Percentiles rank a stretch among this genome's conserved stretches.
Conservation (phyloP, 2,113 vertebrate genomes). For the Sapayoa aenigma region DNA sequence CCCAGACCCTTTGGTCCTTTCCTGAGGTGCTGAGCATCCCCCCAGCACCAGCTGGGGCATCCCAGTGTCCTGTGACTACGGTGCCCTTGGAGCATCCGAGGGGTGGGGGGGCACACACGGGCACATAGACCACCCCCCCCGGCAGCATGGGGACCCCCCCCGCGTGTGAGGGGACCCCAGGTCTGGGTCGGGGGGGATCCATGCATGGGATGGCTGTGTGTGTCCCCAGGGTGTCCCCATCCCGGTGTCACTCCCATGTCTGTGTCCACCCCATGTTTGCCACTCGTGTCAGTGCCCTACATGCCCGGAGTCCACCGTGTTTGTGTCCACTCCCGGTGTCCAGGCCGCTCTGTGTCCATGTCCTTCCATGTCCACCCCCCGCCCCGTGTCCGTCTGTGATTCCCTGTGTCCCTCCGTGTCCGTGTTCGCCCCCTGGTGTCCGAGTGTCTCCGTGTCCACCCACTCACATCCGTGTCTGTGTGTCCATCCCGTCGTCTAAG, state of each 20-base stretch:
- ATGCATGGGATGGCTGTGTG: background rate
- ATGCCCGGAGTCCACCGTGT: fast-evolving
- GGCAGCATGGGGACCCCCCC: background rate
- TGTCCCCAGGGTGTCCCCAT: background rate
- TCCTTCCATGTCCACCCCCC: too few relatives aligned
- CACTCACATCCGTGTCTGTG: background rate
- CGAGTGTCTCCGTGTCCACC: background rate
- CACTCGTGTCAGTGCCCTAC: background rate
- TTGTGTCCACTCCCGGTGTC: background rate
- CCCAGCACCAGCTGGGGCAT: background rate
- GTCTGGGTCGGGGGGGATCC: background rate
- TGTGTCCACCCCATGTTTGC: background rate
- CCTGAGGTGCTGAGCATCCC: background rate
- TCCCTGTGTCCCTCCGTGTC: background rate
- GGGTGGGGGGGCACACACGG: background rate
- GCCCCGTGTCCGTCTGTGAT: too few relatives aligned
- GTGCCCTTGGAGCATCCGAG: background rate
- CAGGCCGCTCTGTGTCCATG: background rate
- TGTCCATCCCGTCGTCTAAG: background rate
- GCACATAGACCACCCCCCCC: background rate
- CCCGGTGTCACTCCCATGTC: background rate
- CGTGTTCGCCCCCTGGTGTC: too few relatives aligned
- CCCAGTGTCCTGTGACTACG: too few relatives aligned
- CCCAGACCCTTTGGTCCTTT: background rate
- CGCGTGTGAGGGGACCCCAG: too few relatives aligned